Evolutionary conservation across 2,113 vertebrate species (phyloP).

Genomic region (Vidua chalybeata): DNA sequence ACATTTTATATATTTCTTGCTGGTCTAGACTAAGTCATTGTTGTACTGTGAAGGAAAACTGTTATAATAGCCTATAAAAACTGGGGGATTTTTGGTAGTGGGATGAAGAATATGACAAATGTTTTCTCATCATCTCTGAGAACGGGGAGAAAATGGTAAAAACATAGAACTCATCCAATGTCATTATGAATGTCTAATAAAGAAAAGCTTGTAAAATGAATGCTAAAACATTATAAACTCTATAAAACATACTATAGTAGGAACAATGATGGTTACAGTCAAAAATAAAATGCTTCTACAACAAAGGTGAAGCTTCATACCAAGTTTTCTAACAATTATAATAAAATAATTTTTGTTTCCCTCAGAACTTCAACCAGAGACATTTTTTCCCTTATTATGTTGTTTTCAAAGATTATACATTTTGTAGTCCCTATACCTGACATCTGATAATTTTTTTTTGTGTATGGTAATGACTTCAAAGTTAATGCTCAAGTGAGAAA

Average conservation of each 20-base stretch:
- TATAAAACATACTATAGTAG: conserved; percentile 46
- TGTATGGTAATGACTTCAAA: background rate
- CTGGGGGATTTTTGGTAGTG: background rate
- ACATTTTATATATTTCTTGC: background rate
- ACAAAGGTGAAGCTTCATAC: conserved; percentile 42
- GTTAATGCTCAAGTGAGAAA: background rate
- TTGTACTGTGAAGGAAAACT: background rate
- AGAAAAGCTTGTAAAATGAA: background rate
- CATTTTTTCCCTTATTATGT: background rate
- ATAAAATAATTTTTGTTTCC: background rate
- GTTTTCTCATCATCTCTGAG: background rate
- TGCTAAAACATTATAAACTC: background rate
- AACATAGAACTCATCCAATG: background rate
- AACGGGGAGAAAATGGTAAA: background rate
- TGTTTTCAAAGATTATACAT: conserved; percentile 31
- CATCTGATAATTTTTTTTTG: background rate
- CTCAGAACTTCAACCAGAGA: background rate
- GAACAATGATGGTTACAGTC: conserved; percentile 25
- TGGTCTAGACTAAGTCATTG: background rate
- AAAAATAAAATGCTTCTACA: conserved; percentile 50
- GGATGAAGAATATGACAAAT: background rate
- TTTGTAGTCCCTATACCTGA: background rate
- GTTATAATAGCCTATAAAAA: background rate
- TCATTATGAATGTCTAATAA: background rate
- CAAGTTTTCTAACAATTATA: conserved; percentile 16